Percentiles rank a stretch among this genome's conserved stretches.
Conservation (phyloP, 1,140 invertebrate species). For the Magallana angulata region DNA sequence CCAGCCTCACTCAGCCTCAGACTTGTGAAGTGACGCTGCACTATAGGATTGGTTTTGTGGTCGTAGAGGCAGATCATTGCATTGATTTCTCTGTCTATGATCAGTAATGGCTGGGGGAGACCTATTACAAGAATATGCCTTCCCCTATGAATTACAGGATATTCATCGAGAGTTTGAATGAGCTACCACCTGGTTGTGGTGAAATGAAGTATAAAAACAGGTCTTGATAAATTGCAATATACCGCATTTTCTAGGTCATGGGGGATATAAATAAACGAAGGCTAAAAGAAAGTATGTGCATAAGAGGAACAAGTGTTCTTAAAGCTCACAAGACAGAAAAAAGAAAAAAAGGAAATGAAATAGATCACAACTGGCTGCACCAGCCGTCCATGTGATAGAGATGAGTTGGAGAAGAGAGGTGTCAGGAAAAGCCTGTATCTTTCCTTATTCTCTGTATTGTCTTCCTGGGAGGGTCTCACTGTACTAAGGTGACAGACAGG, state of each 20-base stretch:
- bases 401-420: too few species aligned
- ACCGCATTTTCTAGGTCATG: conserved; percentile 7
- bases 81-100: conserved; percentile 7
- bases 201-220: background rate
- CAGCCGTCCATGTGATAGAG: background rate
- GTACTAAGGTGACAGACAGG: background rate
- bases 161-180: conserved; percentile 7
- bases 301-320: conserved; percentile 32
- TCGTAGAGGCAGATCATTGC: background rate
- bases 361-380: background rate
- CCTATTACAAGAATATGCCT: background rate
- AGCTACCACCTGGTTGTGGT: background rate
- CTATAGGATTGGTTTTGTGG: background rate
- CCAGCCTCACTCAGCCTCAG: background rate
- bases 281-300: background rate
- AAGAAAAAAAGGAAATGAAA: background rate
- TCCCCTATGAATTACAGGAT: background rate
- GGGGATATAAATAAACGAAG: background rate
- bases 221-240: conserved; percentile 32
- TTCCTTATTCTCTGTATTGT: background rate
- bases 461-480: background rate
- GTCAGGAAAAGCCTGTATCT: background rate
- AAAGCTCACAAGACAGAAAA: background rate
- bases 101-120: background rate
- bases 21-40: too few species aligned